Conservation (phyloP, 2,888 invertebrate genomes). For the Desoria tigrina region DNA sequence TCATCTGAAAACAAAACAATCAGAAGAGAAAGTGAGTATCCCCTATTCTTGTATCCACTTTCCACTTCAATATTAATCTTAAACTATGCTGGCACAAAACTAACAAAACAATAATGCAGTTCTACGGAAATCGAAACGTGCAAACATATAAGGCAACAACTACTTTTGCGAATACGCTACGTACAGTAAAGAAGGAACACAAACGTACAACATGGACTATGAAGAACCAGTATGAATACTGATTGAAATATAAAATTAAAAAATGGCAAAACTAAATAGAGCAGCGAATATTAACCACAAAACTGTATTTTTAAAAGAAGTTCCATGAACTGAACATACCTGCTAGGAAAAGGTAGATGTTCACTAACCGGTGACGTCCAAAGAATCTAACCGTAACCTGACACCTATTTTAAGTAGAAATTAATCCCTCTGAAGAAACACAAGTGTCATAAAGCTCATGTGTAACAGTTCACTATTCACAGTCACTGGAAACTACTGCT, state of each 20-base stretch:
- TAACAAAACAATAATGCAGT: background rate
- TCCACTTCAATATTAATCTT: too few relatives aligned
- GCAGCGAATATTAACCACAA: conserved; percentile 2
- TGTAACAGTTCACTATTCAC: conserved; percentile 18
- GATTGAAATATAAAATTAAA: too few relatives aligned
- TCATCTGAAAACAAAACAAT: background rate
- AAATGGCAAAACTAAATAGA: background rate
- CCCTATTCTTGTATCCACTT: too few relatives aligned
- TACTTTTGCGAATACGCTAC: too few relatives aligned
- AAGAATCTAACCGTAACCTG: conserved; percentile 16
- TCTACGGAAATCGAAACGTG: background rate
- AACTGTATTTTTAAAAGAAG: conserved; percentile 1
- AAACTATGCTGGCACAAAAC: too few relatives aligned
- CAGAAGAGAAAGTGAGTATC: background rate
- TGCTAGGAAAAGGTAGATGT: conserved; percentile 15
- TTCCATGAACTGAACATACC: conserved; percentile 10
- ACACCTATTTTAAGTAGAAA: conserved; percentile 18
- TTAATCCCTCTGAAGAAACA: conserved; percentile 1
- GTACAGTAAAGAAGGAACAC: too few relatives aligned
- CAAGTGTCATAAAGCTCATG: conserved; percentile 20
- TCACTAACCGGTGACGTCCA: conserved; percentile 15
- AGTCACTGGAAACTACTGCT: conserved; percentile 19
- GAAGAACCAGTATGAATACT: too few relatives aligned
- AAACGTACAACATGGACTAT: too few relatives aligned
- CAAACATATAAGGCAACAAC: background rate